These are phyloP conservation scores for Actinia equina DNA, from an alignment of 64 coral and sea anemone genomes.

Conservation along the genomic window DNA sequence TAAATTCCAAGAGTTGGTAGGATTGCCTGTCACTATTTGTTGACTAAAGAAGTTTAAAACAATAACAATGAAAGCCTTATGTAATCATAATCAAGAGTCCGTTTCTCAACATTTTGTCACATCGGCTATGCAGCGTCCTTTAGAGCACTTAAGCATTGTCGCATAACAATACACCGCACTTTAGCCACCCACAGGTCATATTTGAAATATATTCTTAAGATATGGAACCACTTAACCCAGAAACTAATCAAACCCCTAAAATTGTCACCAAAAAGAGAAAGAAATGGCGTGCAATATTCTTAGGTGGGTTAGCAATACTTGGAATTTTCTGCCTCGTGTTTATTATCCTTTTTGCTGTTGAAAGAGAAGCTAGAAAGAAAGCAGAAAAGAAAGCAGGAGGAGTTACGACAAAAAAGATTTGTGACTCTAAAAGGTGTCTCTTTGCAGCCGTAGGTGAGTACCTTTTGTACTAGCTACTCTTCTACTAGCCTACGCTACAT, in stretches of 20 bases:
- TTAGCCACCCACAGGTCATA: neutral
- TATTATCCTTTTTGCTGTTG: conserved; percentile 41
- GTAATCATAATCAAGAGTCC: neutral
- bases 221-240: neutral
- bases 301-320: neutral
- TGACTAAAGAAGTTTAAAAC: neutral
- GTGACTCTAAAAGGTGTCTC: conserved; percentile 10
- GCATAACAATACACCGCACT: neutral
- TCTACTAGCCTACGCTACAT: neutral
- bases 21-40: neutral
- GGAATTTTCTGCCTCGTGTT: conserved; percentile 34
- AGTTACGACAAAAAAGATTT: neutral
- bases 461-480: neutral
- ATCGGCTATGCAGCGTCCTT: neutral
- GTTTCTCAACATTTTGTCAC: neutral
- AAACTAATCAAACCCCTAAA: neutral
- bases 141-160: neutral
- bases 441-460: conserved; percentile 23
- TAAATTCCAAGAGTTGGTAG: too few relatives aligned
- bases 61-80: neutral
- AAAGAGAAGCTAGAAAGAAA: conserved; percentile 6
- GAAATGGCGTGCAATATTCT: conserved; percentile 1
- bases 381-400: conserved; percentile 1
- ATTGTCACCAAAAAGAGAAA: neutral
- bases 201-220: neutral